Conservation (phyloP, 2,797 vertebrate species). For the Myripristis murdjan region DNA sequence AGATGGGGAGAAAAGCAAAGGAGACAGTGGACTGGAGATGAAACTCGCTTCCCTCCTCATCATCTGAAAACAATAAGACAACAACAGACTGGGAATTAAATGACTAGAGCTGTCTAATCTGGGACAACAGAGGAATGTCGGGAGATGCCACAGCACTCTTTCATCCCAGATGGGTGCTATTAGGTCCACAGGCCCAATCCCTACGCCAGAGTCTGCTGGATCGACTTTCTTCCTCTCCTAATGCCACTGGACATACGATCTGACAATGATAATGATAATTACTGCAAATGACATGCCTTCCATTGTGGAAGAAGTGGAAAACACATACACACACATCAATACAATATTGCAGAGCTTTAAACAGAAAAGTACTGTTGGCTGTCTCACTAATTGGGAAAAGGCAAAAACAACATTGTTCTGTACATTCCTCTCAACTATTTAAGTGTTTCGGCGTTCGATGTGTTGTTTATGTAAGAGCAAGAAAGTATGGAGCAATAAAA, state of each 20-base stretch:
- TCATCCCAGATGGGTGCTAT: conserved; percentile 77
- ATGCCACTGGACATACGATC: conserved; percentile 74
- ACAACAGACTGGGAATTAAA: conserved; percentile 63
- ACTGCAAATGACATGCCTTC: conserved; percentile 71
- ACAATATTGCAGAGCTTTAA: conserved; percentile 28
- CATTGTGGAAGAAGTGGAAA: conserved; percentile 52
- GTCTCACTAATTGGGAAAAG: conserved; percentile 26
- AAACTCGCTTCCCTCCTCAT: conserved; percentile 53
- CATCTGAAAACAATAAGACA: conserved; percentile 75
- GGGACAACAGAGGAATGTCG: conserved; percentile 68
- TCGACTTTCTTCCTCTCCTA: conserved; percentile 58
- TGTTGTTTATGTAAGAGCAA: conserved; percentile 20
- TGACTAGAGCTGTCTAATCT: conserved; percentile 66
- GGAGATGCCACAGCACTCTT: conserved; percentile 65
- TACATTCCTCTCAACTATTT: conserved; percentile 19
- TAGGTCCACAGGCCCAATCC: conserved; percentile 53
- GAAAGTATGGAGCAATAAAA: conserved; percentile 33
- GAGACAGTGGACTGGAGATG: conserved; percentile 19
- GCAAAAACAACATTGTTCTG: neutral
- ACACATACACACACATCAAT: conserved; percentile 13
- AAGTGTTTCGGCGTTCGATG: conserved; percentile 24
- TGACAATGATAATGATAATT: conserved; percentile 79
- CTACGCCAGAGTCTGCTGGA: conserved; percentile 54
- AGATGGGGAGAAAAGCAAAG: conserved; percentile 21
- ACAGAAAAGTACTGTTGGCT: conserved; percentile 12